Conservation (phyloP, 2,113 vertebrate genomes). For the Cercopithecus mona region DNA sequence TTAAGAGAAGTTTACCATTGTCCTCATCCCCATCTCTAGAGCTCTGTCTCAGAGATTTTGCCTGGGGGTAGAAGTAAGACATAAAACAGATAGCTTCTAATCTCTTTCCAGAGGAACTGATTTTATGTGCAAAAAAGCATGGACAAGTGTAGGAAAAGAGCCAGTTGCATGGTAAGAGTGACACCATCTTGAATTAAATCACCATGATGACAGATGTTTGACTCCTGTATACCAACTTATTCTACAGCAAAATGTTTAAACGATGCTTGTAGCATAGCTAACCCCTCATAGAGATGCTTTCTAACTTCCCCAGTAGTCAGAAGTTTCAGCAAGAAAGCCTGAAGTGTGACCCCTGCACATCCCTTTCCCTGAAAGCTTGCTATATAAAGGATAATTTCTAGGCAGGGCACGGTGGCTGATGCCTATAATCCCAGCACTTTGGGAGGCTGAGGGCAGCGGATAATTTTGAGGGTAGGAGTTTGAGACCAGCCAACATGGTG, state of each 20-base stretch:
- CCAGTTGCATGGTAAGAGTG: not conserved
- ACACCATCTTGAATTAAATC: not conserved
- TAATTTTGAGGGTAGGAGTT: no score
- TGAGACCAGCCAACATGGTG: no score
- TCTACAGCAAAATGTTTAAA: not conserved
- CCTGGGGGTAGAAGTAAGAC: not conserved
- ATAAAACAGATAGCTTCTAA: not conserved
- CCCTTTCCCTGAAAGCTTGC: not conserved
- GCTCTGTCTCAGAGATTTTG: not conserved
- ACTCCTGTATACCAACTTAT: not conserved
- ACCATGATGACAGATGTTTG: not conserved
- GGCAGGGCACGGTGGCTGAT: not conserved
- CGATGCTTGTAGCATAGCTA: not conserved
- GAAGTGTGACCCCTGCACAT: not conserved
- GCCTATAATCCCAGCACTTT: no score
- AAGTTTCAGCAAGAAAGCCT: not conserved
- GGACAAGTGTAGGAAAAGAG: not conserved
- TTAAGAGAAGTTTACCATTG: not conserved
- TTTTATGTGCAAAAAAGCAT: not conserved
- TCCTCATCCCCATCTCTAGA: not conserved
- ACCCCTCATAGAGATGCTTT: not conserved
- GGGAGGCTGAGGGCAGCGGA: no score
- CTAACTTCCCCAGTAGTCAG: not conserved
- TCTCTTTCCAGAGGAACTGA: not conserved
- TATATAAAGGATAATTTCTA: not conserved